These are phyloP conservation scores for Drosophila borealis DNA, from an alignment of 2,888 invertebrate genomes.

Conservation along the genomic window DNA sequence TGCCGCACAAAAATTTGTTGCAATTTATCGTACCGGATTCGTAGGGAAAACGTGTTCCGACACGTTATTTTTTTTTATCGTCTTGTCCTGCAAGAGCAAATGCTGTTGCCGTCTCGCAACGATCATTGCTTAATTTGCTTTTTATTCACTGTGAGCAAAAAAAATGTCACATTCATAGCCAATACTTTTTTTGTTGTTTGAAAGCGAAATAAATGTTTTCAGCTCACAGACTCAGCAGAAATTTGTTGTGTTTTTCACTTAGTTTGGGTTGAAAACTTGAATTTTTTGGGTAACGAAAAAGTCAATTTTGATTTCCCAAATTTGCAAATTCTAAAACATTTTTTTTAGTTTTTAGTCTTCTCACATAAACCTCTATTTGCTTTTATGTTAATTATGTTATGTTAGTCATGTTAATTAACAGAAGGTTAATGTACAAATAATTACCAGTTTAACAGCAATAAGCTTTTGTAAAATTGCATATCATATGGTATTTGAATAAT, in stretches of 20 bases:
- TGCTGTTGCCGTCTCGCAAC: constrained; percentile 21
- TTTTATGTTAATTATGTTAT: too few species aligned
- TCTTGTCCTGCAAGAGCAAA: constrained; percentile 18
- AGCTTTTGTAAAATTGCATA: too few species aligned
- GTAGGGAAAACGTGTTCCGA: constrained; percentile 21
- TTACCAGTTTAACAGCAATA: too few species aligned
- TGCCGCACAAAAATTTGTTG: constrained; percentile 45
- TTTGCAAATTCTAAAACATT: too few species aligned
- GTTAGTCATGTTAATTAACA: too few species aligned
- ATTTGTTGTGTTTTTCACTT: neutral
- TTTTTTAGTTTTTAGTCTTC: too few species aligned
- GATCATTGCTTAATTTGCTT: constrained; percentile 66
- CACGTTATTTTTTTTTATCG: constrained; percentile 4
- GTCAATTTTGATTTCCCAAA: too few species aligned
- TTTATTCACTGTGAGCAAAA: constrained; percentile 49
- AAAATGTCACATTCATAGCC: constrained; percentile 31
- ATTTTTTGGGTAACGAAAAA: neutral
- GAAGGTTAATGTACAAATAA: too few species aligned
- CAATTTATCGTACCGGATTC: constrained; percentile 56
- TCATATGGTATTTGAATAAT: too few species aligned
- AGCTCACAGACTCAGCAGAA: neutral
- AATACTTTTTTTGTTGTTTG: neutral
- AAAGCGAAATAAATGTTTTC: neutral
- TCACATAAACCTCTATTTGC: too few species aligned
- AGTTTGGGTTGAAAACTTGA: neutral